phyloP scores from a whole-genome alignment of 2,113 vertebrate species.

The Saguinus imperator region DNA sequence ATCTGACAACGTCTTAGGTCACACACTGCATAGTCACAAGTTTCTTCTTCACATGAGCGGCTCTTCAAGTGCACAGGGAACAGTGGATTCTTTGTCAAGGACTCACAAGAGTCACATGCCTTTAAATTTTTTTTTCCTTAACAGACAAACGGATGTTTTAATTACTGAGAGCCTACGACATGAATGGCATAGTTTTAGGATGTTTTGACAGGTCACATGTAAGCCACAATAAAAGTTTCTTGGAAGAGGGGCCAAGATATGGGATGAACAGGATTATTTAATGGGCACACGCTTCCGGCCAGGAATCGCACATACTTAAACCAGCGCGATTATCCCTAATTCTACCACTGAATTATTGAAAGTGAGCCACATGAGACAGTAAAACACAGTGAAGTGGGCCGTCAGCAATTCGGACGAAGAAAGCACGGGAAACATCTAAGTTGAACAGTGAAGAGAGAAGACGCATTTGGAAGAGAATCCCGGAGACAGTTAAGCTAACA shows the following conservation, averaged over 20 bases:
- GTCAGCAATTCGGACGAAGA: neutral
- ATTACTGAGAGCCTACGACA: neutral
- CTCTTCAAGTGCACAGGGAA: neutral
- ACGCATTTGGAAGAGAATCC: neutral
- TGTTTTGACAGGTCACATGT: neutral
- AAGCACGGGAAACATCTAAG: neutral
- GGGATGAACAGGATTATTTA: neutral
- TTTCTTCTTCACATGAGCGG: neutral
- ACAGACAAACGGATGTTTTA: conserved; percentile 31
- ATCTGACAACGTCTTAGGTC: neutral
- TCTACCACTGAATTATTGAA: neutral
- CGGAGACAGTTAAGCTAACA: conserved; percentile 39
- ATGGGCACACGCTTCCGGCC: neutral
- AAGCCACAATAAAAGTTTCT: conserved; percentile 19
- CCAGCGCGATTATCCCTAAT: neutral
- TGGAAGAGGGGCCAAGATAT: neutral
- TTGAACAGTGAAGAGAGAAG: neutral
- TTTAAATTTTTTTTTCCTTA: neutral
- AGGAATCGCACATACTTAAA: neutral
- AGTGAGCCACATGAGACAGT: neutral
- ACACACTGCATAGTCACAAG: neutral
- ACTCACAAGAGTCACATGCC: neutral
- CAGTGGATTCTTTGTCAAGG: neutral
- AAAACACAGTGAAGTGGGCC: neutral
- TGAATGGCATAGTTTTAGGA: conserved; percentile 14